phyloP scores from a whole-genome alignment of 1,140 invertebrate species.

The Drosophila sp. region DNA sequence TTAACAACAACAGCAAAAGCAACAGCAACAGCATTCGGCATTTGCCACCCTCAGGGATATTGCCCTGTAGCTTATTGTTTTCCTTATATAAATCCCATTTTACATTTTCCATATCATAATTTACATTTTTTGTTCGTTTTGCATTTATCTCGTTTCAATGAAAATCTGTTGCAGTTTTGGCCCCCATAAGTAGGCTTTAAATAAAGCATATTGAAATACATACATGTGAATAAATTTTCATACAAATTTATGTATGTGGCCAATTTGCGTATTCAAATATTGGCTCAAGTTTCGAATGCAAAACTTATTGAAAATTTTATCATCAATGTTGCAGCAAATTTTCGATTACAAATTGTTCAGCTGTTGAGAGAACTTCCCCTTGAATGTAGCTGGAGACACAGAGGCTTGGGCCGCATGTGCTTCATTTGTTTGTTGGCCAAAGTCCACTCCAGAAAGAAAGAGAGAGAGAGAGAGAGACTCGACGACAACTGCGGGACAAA shows the following conservation, averaged over 20 bases:
- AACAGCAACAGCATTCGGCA: neutral
- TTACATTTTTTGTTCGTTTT: neutral
- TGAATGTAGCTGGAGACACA: slow-evolving; percentile 24
- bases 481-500: slow-evolving; percentile 61
- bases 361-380: slow-evolving; percentile 39
- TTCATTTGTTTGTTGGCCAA: slow-evolving; percentile 74
- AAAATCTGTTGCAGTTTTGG: neutral
- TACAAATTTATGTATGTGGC: neutral
- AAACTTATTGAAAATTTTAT: slow-evolving; percentile 58
- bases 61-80: slow-evolving; percentile 36
- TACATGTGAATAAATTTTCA: slow-evolving; percentile 25
- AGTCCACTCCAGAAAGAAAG: slow-evolving; percentile 34
- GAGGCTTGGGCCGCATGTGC: slow-evolving; percentile 49
- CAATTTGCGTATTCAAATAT: slow-evolving; percentile 53
- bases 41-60: slow-evolving; percentile 24
- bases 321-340: slow-evolving; percentile 65
- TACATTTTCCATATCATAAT: neutral
- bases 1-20: slow-evolving; percentile 43
- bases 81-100: slow-evolving; percentile 2
- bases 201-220: slow-evolving; percentile 27
- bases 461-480: slow-evolving; percentile 25
- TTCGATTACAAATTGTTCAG: slow-evolving; percentile 63
- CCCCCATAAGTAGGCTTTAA: slow-evolving; percentile 15
- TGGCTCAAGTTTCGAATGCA: slow-evolving; percentile 19
- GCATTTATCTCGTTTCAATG: neutral